phyloP scores from a whole-genome alignment of 2,888 invertebrate genomes.

The Ptychoptera contaminata region DNA sequence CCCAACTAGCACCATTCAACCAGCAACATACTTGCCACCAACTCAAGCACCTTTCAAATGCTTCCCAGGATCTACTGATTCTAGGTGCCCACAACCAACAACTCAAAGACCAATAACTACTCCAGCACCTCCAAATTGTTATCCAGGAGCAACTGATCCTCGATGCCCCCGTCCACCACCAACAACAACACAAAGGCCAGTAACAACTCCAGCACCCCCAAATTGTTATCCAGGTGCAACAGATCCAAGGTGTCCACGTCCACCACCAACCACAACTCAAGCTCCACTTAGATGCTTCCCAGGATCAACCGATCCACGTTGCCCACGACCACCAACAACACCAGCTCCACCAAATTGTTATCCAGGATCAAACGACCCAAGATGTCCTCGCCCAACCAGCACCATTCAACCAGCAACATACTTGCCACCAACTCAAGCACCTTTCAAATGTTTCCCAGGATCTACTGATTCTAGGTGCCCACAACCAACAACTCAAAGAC shows the following conservation, averaged over 20 bases:
- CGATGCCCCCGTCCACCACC: slow-evolving; percentile 25
- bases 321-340: slow-evolving; percentile 21
- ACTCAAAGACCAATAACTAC: slow-evolving; percentile 1
- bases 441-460: slow-evolving; percentile 18
- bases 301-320: slow-evolving; percentile 22
- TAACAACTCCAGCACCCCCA: slow-evolving; percentile 22
- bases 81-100: slow-evolving; percentile 21
- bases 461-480: slow-evolving; percentile 17
- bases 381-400: slow-evolving; percentile 15
- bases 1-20: slow-evolving; percentile 7
- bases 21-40: slow-evolving; percentile 10
- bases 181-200: slow-evolving; percentile 30
- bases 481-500: slow-evolving; percentile 12
- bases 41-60: slow-evolving; percentile 23
- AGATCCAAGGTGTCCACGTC: slow-evolving; percentile 19
- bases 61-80: slow-evolving; percentile 26
- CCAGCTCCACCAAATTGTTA: slow-evolving; percentile 19
- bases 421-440: slow-evolving; percentile 12
- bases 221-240: slow-evolving; percentile 27
- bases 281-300: slow-evolving; percentile 27
- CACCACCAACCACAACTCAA: slow-evolving; percentile 12
- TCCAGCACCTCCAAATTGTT: slow-evolving; percentile 13
- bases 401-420: slow-evolving; percentile 5
- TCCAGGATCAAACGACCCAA: slow-evolving; percentile 15
- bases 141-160: slow-evolving; percentile 18